These are phyloP conservation scores for Ischnura elegans DNA, from an alignment of 2,888 invertebrate genomes.

Conservation along the genomic window DNA sequence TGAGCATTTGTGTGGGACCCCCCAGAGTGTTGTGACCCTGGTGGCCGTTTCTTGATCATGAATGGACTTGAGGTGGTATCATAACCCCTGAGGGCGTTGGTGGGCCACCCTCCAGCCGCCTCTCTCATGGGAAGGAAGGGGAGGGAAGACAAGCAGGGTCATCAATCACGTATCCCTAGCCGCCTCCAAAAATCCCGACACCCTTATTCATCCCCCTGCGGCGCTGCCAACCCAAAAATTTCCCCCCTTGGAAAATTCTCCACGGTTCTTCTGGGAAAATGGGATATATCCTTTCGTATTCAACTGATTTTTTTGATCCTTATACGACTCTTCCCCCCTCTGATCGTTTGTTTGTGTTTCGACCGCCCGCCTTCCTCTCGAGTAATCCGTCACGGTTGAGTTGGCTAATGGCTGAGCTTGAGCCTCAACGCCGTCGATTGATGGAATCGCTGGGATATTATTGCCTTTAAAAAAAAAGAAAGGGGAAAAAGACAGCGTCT, in stretches of 20 bases:
- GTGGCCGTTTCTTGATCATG: not conserved
- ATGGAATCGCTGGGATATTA: not conserved
- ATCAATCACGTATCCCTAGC: not conserved
- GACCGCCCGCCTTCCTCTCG: not conserved
- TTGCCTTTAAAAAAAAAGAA: not conserved
- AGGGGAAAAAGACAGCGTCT: not conserved
- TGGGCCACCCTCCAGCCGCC: not conserved
- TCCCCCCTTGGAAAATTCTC: not conserved
- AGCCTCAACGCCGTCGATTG: not conserved
- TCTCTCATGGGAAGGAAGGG: not conserved
- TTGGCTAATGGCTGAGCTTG: not conserved
- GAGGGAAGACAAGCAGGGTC: not conserved
- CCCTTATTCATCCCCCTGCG: not conserved
- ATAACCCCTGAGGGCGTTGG: not conserved
- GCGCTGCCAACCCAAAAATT: constrained; percentile 12
- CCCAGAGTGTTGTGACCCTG: not conserved
- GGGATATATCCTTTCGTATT: not conserved
- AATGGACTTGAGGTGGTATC: constrained; percentile 23
- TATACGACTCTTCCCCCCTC: not conserved
- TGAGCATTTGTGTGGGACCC: not conserved
- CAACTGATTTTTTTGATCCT: not conserved
- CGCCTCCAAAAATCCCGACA: not conserved
- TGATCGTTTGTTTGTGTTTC: not conserved
- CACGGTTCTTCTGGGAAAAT: constrained; percentile 12
- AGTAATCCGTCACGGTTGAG: not conserved